A percentile compares a stretch with the other conserved stretches of the same genome.
These are phyloP conservation scores for Melanargia galathea DNA, from an alignment of 2,888 invertebrate genomes.

Conservation along the genomic window DNA sequence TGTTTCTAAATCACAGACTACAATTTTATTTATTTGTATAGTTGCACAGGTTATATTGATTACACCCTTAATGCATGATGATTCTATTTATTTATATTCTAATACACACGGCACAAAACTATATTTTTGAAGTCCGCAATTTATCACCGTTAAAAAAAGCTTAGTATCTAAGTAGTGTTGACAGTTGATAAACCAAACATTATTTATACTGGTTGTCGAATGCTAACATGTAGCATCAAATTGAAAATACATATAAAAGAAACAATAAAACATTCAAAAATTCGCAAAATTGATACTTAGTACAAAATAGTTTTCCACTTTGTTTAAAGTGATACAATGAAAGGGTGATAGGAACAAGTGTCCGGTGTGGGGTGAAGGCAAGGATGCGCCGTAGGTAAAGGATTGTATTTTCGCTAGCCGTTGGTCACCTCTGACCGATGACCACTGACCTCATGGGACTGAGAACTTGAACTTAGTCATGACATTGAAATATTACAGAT, in stretches of 20 bases:
- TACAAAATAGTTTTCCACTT: constrained; percentile 9
- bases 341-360: constrained; percentile 53
- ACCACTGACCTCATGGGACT: constrained; percentile 75
- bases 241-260: background rate
- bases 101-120: too few species aligned
- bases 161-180: background rate
- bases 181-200: too few species aligned
- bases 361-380: constrained; percentile 44
- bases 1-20: too few species aligned
- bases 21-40: too few species aligned
- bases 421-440: constrained; percentile 79
- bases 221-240: background rate
- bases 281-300: background rate
- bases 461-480: constrained; percentile 67
- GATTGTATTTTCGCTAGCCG: constrained; percentile 58
- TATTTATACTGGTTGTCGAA: background rate
- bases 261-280: background rate
- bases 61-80: too few species aligned
- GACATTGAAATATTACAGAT: constrained; percentile 34
- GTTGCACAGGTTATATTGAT: too few species aligned
- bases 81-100: too few species aligned
- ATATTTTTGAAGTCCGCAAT: too few species aligned
- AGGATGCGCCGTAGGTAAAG: constrained; percentile 45
- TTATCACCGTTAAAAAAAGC: background rate
- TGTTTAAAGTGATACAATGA: constrained; percentile 33